phyloP scores from a whole-genome alignment of 2,888 invertebrate genomes.

The Nomada fabriciana region DNA sequence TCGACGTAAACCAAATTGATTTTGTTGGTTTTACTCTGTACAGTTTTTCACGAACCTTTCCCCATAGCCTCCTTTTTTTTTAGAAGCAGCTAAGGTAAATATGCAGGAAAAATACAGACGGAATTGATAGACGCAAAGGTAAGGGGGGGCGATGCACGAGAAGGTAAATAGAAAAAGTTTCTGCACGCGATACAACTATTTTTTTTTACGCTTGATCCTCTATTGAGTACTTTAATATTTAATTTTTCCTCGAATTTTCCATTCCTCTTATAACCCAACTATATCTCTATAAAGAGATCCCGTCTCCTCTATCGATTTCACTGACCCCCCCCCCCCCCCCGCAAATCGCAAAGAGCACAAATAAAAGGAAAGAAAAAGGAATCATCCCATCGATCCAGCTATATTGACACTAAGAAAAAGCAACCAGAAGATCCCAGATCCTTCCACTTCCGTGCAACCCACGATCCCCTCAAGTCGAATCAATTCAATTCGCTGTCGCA shows the following conservation, averaged over 20 bases:
- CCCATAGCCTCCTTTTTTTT: background rate
- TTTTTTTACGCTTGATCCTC: background rate
- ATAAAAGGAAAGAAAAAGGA: background rate
- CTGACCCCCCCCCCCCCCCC: background rate
- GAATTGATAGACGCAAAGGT: background rate
- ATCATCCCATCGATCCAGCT: background rate
- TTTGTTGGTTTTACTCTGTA: background rate
- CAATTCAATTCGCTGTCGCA: constrained; percentile 9
- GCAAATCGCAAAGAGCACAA: background rate
- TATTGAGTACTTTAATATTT: background rate
- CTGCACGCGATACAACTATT: background rate
- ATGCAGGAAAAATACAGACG: background rate
- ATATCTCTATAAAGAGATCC: background rate
- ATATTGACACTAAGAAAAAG: background rate
- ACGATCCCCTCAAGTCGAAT: constrained; percentile 16
- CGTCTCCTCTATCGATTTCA: background rate
- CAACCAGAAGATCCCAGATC: background rate
- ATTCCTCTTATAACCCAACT: background rate
- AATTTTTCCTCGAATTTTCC: background rate
- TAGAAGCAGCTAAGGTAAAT: constrained; percentile 1
- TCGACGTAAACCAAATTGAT: constrained; percentile 9
- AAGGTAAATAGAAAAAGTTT: background rate
- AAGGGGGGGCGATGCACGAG: background rate
- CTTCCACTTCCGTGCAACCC: constrained; percentile 1
- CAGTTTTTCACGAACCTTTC: background rate